These are phyloP conservation scores for Girardia tigrina DNA, from an alignment of 2,888 invertebrate genomes.

Conservation along the genomic window DNA sequence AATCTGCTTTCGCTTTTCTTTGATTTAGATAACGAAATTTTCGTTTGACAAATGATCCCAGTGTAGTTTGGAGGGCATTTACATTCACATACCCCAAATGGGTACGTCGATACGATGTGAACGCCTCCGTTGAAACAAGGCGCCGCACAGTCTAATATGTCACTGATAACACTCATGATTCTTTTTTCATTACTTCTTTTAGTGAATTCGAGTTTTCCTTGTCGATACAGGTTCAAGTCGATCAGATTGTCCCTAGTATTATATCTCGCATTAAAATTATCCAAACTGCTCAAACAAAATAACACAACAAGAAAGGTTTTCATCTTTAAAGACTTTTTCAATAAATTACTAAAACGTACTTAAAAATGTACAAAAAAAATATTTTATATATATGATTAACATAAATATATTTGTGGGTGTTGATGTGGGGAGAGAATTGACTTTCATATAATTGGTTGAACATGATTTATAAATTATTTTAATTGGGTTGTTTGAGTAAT, in stretches of 20 bases:
- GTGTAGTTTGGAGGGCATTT: background rate
- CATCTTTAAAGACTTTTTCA: no score
- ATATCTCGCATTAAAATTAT: background rate
- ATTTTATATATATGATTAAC: no score
- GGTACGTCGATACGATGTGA: background rate
- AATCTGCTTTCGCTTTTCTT: background rate
- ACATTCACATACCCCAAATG: conserved; percentile 14
- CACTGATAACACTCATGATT: conserved; percentile 12
- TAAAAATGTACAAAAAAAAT: no score
- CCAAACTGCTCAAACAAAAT: background rate
- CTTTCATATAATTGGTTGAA: no score
- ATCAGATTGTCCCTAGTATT: background rate
- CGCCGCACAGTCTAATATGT: background rate
- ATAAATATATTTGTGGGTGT: no score
- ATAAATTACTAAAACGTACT: no score
- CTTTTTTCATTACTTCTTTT: conserved; percentile 15
- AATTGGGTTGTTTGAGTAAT: no score
- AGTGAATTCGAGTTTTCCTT: no score
- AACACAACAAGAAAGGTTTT: background rate
- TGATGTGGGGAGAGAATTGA: no score
- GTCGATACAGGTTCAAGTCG: background rate
- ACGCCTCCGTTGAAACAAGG: conserved; percentile 4
- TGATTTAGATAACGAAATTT: background rate
- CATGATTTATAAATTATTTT: no score
- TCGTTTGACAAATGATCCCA: conserved; percentile 9